Percentiles rank a stretch among this genome's conserved stretches.
Evolutionary conservation across 2,888 invertebrate genomes (phyloP).

Genomic region (Drosophila anceps): DNA sequence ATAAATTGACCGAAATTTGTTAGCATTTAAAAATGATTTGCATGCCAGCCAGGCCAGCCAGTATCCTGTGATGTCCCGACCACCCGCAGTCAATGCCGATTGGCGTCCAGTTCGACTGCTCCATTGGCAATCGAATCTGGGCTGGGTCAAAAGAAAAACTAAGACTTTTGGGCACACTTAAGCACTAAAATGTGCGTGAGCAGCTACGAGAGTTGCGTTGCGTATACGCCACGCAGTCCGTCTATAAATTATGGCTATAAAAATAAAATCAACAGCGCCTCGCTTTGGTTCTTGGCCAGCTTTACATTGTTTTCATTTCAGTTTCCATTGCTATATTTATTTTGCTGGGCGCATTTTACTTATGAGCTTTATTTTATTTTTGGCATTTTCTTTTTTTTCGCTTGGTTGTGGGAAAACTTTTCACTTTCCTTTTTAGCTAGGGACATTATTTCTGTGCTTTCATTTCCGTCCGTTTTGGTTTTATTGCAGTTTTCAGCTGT

Average conservation of each 20-base stretch:
- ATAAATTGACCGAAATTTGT: conserved; percentile 78
- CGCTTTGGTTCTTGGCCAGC: conserved; percentile 40
- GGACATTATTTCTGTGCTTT: conserved; percentile 75
- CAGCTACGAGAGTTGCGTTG: conserved; percentile 2
- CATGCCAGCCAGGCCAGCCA: conserved; percentile 33
- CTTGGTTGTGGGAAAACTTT: conserved; percentile 53
- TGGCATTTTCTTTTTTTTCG: conserved; percentile 8
- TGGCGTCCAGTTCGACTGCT: conserved; percentile 30
- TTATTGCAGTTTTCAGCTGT: conserved; percentile 70
- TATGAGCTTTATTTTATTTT: conserved; percentile 38
- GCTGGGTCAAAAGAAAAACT: conserved; percentile 4
- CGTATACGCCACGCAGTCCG: conserved; percentile 39
- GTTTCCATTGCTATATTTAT: conserved; percentile 17
- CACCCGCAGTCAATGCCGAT: conserved; percentile 10
- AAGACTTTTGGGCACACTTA: conserved; percentile 42
- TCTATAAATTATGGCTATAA: conserved; percentile 72
- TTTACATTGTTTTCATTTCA: conserved; percentile 31
- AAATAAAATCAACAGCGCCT: conserved; percentile 68
- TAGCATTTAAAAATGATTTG: conserved; percentile 81
- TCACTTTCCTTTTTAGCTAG: conserved; percentile 64
- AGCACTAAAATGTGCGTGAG: conserved; percentile 54
- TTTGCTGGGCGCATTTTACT: conserved; percentile 38
- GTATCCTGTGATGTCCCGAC: background rate
- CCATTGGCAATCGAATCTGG: conserved; percentile 2
- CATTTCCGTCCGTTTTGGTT: conserved; percentile 72